A percentile compares a stretch with the other conserved stretches of the same genome.
Conservation (phyloP, 2,113 vertebrate genomes). For the Trichomycterus rosablanca region DNA sequence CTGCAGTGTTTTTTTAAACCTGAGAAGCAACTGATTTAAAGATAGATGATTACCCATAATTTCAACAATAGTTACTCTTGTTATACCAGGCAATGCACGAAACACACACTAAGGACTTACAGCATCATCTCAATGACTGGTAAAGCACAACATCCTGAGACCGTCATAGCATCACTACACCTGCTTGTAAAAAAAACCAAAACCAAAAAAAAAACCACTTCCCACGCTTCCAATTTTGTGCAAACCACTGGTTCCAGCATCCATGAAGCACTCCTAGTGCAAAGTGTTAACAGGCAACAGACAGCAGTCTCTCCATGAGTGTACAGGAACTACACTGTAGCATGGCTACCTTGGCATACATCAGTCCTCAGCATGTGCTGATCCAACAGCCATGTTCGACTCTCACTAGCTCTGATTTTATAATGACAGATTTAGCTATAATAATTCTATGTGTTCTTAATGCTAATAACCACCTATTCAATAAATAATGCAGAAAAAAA, state of each 20-base stretch:
- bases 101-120: slow-evolving; percentile 47
- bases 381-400: slow-evolving; percentile 42
- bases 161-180: slow-evolving; percentile 37
- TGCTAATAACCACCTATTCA: slow-evolving; percentile 51
- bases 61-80: slow-evolving; percentile 30
- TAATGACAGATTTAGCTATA: slow-evolving; percentile 57
- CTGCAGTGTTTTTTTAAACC: slow-evolving; percentile 70
- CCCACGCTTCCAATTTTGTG: slow-evolving; percentile 49
- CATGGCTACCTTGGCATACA: slow-evolving; percentile 55
- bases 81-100: slow-evolving; percentile 40
- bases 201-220: slow-evolving; percentile 46
- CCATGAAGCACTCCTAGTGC: slow-evolving; percentile 61
- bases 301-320: slow-evolving; percentile 60
- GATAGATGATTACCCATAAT: slow-evolving; percentile 57
- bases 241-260: slow-evolving; percentile 59
- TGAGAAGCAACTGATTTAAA: slow-evolving; percentile 67
- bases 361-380: slow-evolving; percentile 54
- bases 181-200: too few species aligned
- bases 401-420: slow-evolving; percentile 36
- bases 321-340: slow-evolving; percentile 51
- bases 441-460: slow-evolving; percentile 53
- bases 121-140: slow-evolving; percentile 33
- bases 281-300: slow-evolving; percentile 60
- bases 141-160: slow-evolving; percentile 47
- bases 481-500: slow-evolving; percentile 59